Conservation (phyloP, 2,888 invertebrate genomes). For the Rhamnusium bicolor region DNA sequence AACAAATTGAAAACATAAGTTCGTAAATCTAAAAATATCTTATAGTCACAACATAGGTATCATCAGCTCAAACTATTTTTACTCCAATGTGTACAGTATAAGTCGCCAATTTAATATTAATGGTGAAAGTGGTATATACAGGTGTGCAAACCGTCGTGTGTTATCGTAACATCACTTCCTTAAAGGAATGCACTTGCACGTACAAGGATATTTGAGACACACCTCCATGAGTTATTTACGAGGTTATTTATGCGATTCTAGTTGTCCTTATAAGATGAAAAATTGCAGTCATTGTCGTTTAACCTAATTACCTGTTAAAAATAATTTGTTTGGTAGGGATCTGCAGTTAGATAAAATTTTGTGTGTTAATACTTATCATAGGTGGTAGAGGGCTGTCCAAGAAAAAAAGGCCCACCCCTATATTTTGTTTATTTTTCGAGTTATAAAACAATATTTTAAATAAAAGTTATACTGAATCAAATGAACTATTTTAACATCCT, state of each 20-base stretch:
- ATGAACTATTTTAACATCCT: too few relatives aligned
- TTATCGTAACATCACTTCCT: background rate
- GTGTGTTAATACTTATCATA: too few relatives aligned
- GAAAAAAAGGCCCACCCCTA: too few relatives aligned
- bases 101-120: background rate
- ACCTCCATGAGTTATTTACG: background rate
- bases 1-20: background rate
- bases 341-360: too few relatives aligned
- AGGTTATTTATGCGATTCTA: background rate
- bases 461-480: too few relatives aligned
- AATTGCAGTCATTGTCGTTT: too few relatives aligned
- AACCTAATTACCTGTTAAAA: too few relatives aligned
- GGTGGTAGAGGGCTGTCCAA: too few relatives aligned
- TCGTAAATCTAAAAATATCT: background rate
- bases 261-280: background rate
- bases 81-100: background rate
- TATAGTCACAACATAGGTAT: background rate
- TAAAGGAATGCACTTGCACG: background rate
- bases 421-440: too few relatives aligned
- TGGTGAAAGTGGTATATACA: background rate
- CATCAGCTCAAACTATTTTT: background rate
- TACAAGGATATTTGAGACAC: background rate
- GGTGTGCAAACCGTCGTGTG: background rate
- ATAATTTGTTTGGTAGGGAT: too few relatives aligned
- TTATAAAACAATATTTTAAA: too few relatives aligned